Evolutionary conservation across 2,113 vertebrate species (phyloP).

Genomic region (Prunella himalayana): DNA sequence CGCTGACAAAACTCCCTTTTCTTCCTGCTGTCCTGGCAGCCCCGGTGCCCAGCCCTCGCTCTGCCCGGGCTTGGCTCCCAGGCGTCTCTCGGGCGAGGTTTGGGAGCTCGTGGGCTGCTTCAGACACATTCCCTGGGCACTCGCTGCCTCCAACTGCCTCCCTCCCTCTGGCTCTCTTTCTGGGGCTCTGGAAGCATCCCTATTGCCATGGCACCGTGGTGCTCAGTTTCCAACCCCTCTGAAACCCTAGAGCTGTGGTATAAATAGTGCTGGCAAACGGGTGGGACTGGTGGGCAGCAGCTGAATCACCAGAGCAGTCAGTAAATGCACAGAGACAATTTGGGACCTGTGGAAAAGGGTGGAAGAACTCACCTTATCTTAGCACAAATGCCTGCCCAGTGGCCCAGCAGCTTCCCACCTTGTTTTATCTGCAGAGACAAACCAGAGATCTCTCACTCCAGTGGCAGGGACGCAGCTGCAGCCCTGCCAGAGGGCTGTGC

Average conservation of each 20-base stretch:
- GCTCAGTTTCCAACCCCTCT: not conserved
- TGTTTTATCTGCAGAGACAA: not conserved
- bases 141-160: not conserved
- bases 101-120: not conserved
- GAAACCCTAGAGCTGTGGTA: not conserved
- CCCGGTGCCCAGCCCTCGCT: not conserved
- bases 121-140: fast-evolving
- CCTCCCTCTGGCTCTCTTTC: not conserved
- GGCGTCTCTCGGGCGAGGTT: not conserved
- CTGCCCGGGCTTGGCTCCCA: not conserved
- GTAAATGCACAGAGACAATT: not conserved
- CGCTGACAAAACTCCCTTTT: not conserved
- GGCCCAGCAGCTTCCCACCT: not conserved
- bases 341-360: not conserved
- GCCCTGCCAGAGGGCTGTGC: not conserved
- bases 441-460: not conserved
- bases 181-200: not conserved
- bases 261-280: not conserved
- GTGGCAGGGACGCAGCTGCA: fast-evolving
- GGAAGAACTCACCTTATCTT: not conserved
- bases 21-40: not conserved
- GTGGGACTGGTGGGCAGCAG: not conserved
- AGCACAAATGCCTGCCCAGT: not conserved
- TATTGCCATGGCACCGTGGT: fast-evolving
- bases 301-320: not conserved